Conservation (phyloP, 2,888 invertebrate species). For the Brenthis ino region DNA sequence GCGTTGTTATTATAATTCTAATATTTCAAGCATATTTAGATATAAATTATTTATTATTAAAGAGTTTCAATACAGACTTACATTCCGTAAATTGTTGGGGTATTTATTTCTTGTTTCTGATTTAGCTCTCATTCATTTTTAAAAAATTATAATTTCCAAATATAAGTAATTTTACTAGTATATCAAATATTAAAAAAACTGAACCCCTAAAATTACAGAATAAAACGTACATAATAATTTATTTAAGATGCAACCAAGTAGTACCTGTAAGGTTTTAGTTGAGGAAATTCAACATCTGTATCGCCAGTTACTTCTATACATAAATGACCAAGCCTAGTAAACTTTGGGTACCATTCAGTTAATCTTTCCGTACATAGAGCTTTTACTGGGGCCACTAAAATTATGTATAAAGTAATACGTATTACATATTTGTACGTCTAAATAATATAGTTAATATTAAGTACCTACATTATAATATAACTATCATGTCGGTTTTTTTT, state of each 20-base stretch:
- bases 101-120: too few species aligned
- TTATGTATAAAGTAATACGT: not conserved
- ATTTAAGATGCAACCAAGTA: slow-evolving; percentile 8
- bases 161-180: too few species aligned
- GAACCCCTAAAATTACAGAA: too few species aligned
- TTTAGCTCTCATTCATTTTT: too few species aligned
- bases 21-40: slow-evolving; percentile 3
- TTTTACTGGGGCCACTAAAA: slow-evolving; percentile 90
- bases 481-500: not conserved
- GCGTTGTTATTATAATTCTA: slow-evolving; percentile 89
- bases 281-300: slow-evolving; percentile 84
- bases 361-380: slow-evolving; percentile 88
- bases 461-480: not conserved
- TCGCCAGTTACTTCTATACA: slow-evolving; percentile 90
- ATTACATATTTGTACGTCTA: not conserved
- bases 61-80: too few species aligned
- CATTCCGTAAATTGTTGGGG: too few species aligned
- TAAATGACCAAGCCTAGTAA: slow-evolving; percentile 82
- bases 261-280: slow-evolving; percentile 70
- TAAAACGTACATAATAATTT: too few species aligned
- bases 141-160: too few species aligned
- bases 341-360: slow-evolving; percentile 88
- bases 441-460: not conserved
- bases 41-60: not conserved
- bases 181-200: too few species aligned